phyloP scores from a whole-genome alignment of 2,113 vertebrate genomes.

The Etheostoma cragini region DNA sequence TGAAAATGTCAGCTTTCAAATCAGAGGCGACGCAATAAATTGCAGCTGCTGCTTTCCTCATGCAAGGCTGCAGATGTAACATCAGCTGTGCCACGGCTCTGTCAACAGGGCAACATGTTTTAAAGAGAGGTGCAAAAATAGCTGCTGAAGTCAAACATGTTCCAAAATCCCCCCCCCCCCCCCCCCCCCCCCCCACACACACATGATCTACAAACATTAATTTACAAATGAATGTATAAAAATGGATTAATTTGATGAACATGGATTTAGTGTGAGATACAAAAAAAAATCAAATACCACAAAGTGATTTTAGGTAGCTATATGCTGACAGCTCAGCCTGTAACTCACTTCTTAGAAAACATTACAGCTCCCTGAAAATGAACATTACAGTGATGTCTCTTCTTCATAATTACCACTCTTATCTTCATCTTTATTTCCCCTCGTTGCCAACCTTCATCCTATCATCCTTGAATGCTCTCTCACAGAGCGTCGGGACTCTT shows the following conservation, averaged over 20 bases:
- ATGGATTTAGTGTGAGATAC: too few relatives aligned
- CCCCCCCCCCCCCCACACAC: too few relatives aligned
- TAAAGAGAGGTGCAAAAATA: slow-evolving; percentile 23
- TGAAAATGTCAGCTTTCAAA: slow-evolving; percentile 22
- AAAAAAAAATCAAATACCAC: neutral
- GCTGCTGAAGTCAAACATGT: slow-evolving; percentile 18
- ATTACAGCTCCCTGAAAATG: slow-evolving; percentile 19
- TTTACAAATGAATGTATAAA: too few relatives aligned
- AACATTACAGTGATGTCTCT: slow-evolving; percentile 31
- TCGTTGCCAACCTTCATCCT: slow-evolving; percentile 55
- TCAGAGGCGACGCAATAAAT: neutral
- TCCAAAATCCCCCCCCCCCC: neutral
- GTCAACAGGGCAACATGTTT: slow-evolving; percentile 36
- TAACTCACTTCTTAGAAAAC: slow-evolving; percentile 46
- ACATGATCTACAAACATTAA: too few relatives aligned
- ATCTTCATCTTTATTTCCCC: slow-evolving; percentile 74
- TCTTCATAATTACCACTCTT: slow-evolving; percentile 72
- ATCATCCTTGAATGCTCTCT: slow-evolving; percentile 12
- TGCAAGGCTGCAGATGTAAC: slow-evolving; percentile 31
- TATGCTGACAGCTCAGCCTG: slow-evolving; percentile 9
- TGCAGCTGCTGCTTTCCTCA: slow-evolving; percentile 25
- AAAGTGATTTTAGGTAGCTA: slow-evolving; percentile 44
- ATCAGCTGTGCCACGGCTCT: slow-evolving; percentile 35
- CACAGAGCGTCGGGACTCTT: slow-evolving; percentile 25
- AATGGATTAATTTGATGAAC: too few relatives aligned